Evolutionary conservation across 2,797 vertebrate species (phyloP).

Genomic region (Bucorvus abyssinicus): DNA sequence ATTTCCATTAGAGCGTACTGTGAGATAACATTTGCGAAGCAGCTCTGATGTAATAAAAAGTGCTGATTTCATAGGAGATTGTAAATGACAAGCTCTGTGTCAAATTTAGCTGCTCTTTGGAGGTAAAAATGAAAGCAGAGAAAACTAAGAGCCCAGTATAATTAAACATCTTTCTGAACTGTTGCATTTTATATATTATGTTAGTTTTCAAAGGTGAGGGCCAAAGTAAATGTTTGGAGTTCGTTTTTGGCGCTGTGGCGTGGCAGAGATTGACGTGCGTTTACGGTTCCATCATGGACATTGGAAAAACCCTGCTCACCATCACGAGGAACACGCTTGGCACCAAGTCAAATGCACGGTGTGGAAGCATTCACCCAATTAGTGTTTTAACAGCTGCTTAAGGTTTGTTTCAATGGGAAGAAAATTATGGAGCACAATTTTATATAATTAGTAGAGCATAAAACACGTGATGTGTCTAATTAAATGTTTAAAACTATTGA

Average conservation of each 20-base stretch:
- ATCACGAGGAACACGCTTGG: conserved; percentile 30
- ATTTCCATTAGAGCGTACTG: not conserved
- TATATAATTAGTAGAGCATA: conserved; percentile 75
- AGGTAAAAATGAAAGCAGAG: conserved; percentile 29
- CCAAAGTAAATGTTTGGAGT: conserved; percentile 63
- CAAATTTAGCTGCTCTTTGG: not conserved
- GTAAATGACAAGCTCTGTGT: not conserved
- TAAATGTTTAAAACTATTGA: conserved; percentile 74
- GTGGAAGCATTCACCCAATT: conserved; percentile 63
- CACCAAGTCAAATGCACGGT: not conserved
- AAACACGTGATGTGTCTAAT: conserved; percentile 71
- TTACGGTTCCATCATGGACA: conserved; percentile 45
- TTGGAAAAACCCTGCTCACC: conserved; percentile 41
- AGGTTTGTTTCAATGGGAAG: conserved; percentile 65
- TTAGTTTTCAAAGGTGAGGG: conserved; percentile 36
- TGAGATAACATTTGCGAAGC: not conserved
- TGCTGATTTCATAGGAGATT: conserved; percentile 25
- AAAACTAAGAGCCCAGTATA: conserved; percentile 26
- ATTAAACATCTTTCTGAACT: conserved; percentile 26
- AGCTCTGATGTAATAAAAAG: not conserved
- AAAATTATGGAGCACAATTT: conserved; percentile 72
- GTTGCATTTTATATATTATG: conserved; percentile 34
- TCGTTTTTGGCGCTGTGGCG: not conserved
- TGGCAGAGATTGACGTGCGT: conserved; percentile 4
- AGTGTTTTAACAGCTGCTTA: conserved; percentile 74